phyloP scores from a whole-genome alignment of 2,113 vertebrate genomes.

The Apteryx mantelli region DNA sequence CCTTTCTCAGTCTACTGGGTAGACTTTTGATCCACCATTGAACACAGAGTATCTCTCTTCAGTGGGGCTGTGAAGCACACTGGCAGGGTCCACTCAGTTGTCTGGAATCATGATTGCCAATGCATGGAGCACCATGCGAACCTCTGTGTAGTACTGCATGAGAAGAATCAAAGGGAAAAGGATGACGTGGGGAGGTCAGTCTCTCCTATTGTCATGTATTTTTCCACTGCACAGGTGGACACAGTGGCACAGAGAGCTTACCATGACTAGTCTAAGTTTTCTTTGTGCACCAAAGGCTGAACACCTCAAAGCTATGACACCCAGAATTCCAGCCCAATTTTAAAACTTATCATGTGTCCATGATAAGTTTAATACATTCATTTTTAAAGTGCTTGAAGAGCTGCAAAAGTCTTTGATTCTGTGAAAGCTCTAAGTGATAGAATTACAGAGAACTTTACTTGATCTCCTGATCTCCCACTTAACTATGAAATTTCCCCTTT shows the following conservation, averaged over 20 bases:
- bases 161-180: background rate
- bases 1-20: background rate
- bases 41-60: background rate
- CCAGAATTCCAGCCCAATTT: background rate
- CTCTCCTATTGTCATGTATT: background rate
- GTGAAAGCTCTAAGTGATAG: background rate
- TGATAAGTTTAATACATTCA: background rate
- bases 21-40: background rate
- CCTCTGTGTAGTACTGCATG: background rate
- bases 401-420: background rate
- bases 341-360: background rate
- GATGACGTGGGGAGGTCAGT: background rate
- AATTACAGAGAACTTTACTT: slow-evolving; percentile 23
- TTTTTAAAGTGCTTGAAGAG: background rate
- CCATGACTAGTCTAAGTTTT: background rate
- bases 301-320: background rate
- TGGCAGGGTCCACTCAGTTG: background rate
- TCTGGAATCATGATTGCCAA: background rate
- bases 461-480: slow-evolving; percentile 3
- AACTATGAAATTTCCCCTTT: background rate
- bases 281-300: background rate
- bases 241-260: background rate
- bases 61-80: background rate
- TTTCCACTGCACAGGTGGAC: background rate
- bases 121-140: background rate